Percentiles rank a stretch among this genome's conserved stretches.
These are phyloP conservation scores for Prosapia bicincta DNA, from an alignment of 2,888 invertebrate species.

Conservation along the genomic window DNA sequence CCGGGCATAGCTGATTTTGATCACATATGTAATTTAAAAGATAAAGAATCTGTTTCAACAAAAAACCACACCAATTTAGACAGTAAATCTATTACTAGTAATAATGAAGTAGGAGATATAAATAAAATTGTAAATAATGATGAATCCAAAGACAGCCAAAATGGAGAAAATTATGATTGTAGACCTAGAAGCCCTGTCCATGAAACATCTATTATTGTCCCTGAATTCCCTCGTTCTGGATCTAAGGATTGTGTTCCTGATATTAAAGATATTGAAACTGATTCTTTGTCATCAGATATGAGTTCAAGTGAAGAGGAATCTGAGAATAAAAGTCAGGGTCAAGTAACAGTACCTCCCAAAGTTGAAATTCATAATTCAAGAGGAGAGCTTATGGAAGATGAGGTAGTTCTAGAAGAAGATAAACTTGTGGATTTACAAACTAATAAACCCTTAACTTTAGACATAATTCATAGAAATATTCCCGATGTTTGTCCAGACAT, in stretches of 20 bases:
- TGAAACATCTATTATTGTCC: conserved; percentile 63
- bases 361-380: conserved; percentile 70
- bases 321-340: conserved; percentile 31
- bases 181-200: conserved; percentile 60
- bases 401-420: conserved; percentile 37
- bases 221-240: conserved; percentile 54
- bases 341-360: conserved; percentile 55
- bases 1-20: conserved; percentile 39
- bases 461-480: conserved; percentile 33
- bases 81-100: conserved; percentile 17
- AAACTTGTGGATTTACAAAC: conserved; percentile 37
- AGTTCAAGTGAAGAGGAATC: conserved; percentile 43
- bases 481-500: conserved; percentile 37
- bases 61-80: conserved; percentile 16
- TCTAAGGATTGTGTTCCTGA: conserved; percentile 26
- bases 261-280: conserved; percentile 37
- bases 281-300: conserved; percentile 43
- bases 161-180: conserved; percentile 39
- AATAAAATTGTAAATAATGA: conserved; percentile 12
- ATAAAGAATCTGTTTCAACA: conserved; percentile 26
- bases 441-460: conserved; percentile 24
- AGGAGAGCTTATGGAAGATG: conserved; percentile 58
- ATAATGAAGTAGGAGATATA: background rate
- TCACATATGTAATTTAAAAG: conserved; percentile 41
- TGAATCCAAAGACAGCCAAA: conserved; percentile 18